These are phyloP conservation scores for Meganola albula DNA, from an alignment of 2,888 invertebrate genomes.

Conservation along the genomic window DNA sequence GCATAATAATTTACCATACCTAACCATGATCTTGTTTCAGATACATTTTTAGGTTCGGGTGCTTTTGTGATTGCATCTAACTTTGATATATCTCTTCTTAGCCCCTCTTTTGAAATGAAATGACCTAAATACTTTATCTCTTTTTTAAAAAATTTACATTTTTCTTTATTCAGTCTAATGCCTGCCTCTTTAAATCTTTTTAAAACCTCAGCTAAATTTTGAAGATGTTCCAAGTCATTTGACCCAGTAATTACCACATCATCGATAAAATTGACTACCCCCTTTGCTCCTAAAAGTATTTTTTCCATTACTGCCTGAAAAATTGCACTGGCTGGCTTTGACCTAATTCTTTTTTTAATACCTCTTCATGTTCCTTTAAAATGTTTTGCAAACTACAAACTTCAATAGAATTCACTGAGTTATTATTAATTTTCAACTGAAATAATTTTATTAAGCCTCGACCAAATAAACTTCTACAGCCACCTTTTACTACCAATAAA, in stretches of 20 bases:
- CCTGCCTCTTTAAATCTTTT: constrained; percentile 11
- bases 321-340: background rate
- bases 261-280: constrained; percentile 21
- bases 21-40: background rate
- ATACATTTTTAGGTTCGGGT: background rate
- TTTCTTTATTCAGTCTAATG: constrained; percentile 15
- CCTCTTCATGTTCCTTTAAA: background rate
- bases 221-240: constrained; percentile 10
- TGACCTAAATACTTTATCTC: background rate
- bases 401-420: background rate
- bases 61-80: background rate
- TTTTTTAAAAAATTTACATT: constrained; percentile 15
- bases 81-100: background rate
- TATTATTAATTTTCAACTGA: background rate
- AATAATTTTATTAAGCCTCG: background rate
- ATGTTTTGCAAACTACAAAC: background rate
- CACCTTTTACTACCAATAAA: background rate
- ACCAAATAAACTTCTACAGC: background rate
- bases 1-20: constrained; percentile 12
- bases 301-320: constrained; percentile 22
- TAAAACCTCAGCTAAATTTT: constrained; percentile 13
- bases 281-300: constrained; percentile 8
- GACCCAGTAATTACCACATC: constrained; percentile 25
- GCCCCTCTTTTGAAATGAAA: background rate
- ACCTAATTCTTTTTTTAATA: background rate